Evolutionary conservation across 37 sponge, comb jelly and placozoan genomes (phyloP), one percentile per base, ranked within the genome.

Genomic region (Halisarca cf. caerulea): DNA sequence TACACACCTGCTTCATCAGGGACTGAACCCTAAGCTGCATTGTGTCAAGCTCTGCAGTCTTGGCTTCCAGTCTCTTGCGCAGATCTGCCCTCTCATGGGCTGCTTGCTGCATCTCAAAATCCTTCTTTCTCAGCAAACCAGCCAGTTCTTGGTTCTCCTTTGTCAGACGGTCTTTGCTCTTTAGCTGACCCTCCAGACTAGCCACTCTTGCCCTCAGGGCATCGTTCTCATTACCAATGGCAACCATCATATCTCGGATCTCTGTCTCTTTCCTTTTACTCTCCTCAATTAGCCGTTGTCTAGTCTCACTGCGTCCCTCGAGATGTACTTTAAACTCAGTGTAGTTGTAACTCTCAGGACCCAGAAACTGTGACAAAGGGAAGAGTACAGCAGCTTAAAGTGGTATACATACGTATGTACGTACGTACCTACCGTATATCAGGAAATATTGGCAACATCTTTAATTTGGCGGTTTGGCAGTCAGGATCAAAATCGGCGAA

Each of bases 251-350:
- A 24, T 75, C 66, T 35, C 86, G 58, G 43, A 92, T 85, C 43
- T 59, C n/a, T 24, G 47, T 9, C 86, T 92, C 90, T 78, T 91
- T 91, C 75, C 55, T 85, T 28, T 71, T 80, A 34, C 79, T 72
- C 30, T 91, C 92, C 0, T 59, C 78, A 27, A 85, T 47, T 37
- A 88, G 92, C 78, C 87, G 81, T 4, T 15, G 1, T 58, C 92
- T 69, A 32, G 72, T 78, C 60, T 51, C 47, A 2, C 51, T 40
- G 37, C 92, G 79, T n/a, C 88, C 83, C 64, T 85, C 85, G 75
- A 91, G 64, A 33, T 47, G 15, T 25, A 27, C 47, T 54, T 75
- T 81, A 77, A 91, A 84, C 66, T 91, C 92, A 1, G 51, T 20
- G 24, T 83, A 61, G 40, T 61, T 79, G 39, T 28, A 34, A 20